Evolutionary conservation across 2,888 invertebrate genomes (phyloP).

Genomic region (Phengaris alcon): DNA sequence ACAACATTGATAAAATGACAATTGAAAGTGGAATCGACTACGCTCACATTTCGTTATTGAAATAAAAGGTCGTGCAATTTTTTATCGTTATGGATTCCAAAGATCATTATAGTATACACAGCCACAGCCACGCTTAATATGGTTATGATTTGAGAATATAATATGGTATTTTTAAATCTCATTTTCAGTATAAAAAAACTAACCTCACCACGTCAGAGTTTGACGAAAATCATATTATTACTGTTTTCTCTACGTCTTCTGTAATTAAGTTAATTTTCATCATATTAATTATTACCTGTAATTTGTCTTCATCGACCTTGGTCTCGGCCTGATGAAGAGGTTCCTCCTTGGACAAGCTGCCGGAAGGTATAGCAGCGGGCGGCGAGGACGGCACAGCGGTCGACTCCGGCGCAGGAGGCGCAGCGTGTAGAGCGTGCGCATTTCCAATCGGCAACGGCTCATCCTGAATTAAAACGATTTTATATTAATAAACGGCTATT

Average conservation of each 20-base stretch:
- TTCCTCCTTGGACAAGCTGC: constrained; percentile 60
- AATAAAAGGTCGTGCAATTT: constrained; percentile 6
- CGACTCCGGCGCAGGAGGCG: constrained; percentile 49
- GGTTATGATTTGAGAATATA: too few species aligned
- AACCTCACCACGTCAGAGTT: too few species aligned
- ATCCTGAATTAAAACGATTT: constrained; percentile 51
- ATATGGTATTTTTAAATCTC: too few species aligned
- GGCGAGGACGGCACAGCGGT: constrained; percentile 44
- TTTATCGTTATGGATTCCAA: neutral
- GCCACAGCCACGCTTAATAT: too few species aligned
- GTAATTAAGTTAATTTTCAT: too few species aligned
- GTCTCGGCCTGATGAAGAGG: constrained; percentile 69
- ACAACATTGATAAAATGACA: neutral
- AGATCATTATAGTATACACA: too few species aligned
- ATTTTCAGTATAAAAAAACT: too few species aligned
- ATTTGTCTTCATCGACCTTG: constrained; percentile 69
- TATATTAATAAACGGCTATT: neutral
- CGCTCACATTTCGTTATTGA: constrained; percentile 4
- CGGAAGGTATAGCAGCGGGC: constrained; percentile 44
- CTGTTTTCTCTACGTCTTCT: too few species aligned
- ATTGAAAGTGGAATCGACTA: neutral
- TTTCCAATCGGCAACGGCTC: constrained; percentile 68
- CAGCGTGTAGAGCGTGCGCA: constrained; percentile 69
- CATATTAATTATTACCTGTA: constrained; percentile 60
- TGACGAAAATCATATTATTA: too few species aligned